These are phyloP conservation scores for Carassius auratus DNA, from an alignment of 2,113 vertebrate genomes.

Conservation along the genomic window DNA sequence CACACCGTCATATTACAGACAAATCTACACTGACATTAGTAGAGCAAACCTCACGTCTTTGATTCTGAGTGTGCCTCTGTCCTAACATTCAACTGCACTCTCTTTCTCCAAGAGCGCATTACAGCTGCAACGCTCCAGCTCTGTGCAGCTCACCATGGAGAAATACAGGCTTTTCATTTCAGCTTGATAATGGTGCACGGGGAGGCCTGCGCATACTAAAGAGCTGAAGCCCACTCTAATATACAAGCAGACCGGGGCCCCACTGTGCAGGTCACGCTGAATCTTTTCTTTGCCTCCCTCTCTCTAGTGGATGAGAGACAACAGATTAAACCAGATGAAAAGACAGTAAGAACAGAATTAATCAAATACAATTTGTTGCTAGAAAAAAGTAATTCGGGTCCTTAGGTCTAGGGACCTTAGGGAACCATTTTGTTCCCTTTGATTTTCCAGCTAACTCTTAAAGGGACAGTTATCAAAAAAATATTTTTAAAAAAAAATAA, in stretches of 20 bases:
- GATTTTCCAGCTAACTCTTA: slow-evolving; percentile 45
- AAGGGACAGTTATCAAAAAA: background rate
- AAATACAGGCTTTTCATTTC: slow-evolving; percentile 58
- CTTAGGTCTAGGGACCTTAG: slow-evolving; percentile 31
- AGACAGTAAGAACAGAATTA: slow-evolving; percentile 47
- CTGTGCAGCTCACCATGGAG: slow-evolving; percentile 22
- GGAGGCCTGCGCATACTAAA: slow-evolving; percentile 61
- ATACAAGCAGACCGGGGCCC: slow-evolving; percentile 48
- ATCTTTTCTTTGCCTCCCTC: slow-evolving; percentile 41
- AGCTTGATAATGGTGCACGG: slow-evolving; percentile 58
- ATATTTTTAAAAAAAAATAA: background rate
- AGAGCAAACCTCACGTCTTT: slow-evolving; percentile 11
- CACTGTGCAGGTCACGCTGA: slow-evolving; percentile 37
- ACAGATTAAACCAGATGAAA: slow-evolving; percentile 35
- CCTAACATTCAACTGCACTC: slow-evolving; percentile 2
- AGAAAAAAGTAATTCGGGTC: slow-evolving; percentile 16
- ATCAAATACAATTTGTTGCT: slow-evolving; percentile 52
- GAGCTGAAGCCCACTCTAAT: slow-evolving; percentile 41
- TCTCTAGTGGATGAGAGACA: slow-evolving; percentile 32
- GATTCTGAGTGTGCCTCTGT: background rate
- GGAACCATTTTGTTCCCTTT: slow-evolving; percentile 51
- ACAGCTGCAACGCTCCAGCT: slow-evolving; percentile 10
- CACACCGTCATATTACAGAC: slow-evolving; percentile 28
- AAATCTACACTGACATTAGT: slow-evolving; percentile 36
- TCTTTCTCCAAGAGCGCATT: background rate